Evolutionary conservation across 2,797 vertebrate species (phyloP).

Genomic region (Psittacula echo): DNA sequence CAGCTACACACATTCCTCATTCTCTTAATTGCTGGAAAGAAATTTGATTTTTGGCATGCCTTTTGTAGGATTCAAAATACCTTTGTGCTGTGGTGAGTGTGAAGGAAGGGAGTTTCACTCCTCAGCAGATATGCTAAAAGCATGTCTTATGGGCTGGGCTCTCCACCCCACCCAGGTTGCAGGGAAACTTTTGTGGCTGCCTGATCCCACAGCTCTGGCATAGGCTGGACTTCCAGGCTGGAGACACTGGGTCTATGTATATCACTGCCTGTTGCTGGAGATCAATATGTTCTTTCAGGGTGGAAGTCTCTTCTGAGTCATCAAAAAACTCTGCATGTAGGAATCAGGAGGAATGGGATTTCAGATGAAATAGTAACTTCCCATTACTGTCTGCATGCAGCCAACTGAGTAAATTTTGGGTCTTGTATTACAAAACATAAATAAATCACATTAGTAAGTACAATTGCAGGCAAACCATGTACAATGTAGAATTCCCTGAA

Average conservation of each 20-base stretch:
- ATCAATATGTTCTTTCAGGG: not conserved
- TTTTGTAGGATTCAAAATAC: slow-evolving; percentile 42
- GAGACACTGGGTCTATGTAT: not conserved
- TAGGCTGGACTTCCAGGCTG: not conserved
- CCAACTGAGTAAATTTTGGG: not conserved
- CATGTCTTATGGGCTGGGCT: not conserved
- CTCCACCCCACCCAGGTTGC: not conserved
- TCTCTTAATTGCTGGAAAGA: slow-evolving; percentile 24
- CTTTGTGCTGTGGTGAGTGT: slow-evolving; percentile 25
- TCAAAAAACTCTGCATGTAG: not conserved
- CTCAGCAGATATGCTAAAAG: slow-evolving; percentile 16
- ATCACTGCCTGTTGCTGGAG: not conserved
- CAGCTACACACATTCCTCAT: slow-evolving; percentile 60
- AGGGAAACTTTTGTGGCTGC: not conserved
- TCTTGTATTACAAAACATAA: not conserved
- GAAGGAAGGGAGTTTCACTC: slow-evolving; percentile 11
- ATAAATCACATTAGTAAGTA: not conserved
- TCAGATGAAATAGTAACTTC: not conserved
- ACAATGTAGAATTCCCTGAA: not conserved
- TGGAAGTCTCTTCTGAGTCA: not conserved
- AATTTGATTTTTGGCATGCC: slow-evolving; percentile 45
- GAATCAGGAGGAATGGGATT: not conserved
- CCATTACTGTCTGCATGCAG: not conserved
- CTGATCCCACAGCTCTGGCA: not conserved
- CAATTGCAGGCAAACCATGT: not conserved